Evolutionary conservation across 1,140 invertebrate species (phyloP).

Genomic region (Papilio polyxenes): DNA sequence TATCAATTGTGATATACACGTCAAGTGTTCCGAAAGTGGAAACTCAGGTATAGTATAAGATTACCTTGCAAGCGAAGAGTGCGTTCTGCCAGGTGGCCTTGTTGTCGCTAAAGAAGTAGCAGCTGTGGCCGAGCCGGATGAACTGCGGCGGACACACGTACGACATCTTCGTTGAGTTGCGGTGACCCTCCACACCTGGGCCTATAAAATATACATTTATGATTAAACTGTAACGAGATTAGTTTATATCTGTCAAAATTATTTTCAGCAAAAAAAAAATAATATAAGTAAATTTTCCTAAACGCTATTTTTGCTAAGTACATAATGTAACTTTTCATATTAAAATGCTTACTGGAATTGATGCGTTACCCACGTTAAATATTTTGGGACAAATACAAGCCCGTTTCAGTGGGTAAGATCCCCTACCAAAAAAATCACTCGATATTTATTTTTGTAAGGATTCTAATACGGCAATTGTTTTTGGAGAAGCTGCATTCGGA

Average conservation of each 20-base stretch:
- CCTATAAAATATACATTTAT: slow-evolving; percentile 46
- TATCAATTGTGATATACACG: no score
- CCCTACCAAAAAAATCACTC: no score
- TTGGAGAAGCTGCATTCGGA: neutral
- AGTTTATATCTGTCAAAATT: no score
- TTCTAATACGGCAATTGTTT: neutral
- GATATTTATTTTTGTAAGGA: neutral
- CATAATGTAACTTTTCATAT: no score
- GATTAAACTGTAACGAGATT: neutral
- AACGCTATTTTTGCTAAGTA: no score
- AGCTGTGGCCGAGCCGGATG: slow-evolving; percentile 86
- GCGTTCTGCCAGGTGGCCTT: slow-evolving; percentile 86
- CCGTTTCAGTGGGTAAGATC: neutral
- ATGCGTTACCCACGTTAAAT: no score
- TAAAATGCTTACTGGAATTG: no score
- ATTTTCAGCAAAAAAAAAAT: no score
- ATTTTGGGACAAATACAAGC: no score
- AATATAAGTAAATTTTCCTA: no score
- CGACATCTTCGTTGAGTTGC: slow-evolving; percentile 72
- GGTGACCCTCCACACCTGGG: slow-evolving; percentile 58
- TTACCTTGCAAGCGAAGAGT: slow-evolving; percentile 85
- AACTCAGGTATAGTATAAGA: neutral
- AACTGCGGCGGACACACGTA: slow-evolving; percentile 87
- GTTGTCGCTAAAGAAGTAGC: slow-evolving; percentile 87
- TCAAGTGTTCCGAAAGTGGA: no score